A percentile compares a stretch with the other conserved stretches of the same genome.
Evolutionary conservation across 2,113 vertebrate species (phyloP).

Genomic region (Myrmophylax atrothorax): DNA sequence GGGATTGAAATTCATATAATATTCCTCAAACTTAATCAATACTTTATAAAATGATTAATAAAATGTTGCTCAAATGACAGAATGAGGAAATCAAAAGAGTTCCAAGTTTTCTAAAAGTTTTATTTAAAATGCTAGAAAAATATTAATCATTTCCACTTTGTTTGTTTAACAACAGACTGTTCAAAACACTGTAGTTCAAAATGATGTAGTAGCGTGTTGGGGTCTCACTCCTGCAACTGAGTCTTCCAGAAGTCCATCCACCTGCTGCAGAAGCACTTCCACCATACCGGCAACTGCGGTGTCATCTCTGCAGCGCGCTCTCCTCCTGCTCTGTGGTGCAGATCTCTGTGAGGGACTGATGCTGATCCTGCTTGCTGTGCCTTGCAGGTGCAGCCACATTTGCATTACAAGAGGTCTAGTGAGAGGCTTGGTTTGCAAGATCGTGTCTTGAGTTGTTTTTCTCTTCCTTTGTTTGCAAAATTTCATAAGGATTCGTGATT

Average conservation of each 20-base stretch:
- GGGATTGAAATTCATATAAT: neutral
- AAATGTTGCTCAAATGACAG: neutral
- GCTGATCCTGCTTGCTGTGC: neutral
- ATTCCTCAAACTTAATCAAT: neutral
- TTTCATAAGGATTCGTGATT: neutral
- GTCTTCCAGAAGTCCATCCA: neutral
- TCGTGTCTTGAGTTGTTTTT: rapidly evolving
- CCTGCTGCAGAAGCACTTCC: rapidly evolving
- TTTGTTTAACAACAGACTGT: neutral
- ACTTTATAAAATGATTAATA: neutral
- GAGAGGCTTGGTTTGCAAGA: neutral
- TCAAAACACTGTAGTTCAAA: neutral
- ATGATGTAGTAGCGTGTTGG: neutral
- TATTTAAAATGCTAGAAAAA: neutral
- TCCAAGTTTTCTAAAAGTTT: neutral
- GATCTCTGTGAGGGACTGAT: rapidly evolving
- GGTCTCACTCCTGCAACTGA: neutral
- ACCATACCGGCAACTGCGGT: rapidly evolving
- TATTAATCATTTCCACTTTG: neutral
- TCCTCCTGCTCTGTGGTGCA: rapidly evolving
- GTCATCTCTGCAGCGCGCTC: neutral
- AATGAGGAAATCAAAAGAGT: neutral
- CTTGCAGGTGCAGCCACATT: neutral
- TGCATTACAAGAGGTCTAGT: neutral
- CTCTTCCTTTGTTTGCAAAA: neutral